Percentiles rank a stretch among this genome's conserved stretches.
Conservation (phyloP, 1,140 invertebrate species). For the Elymnias hypermnestra region DNA sequence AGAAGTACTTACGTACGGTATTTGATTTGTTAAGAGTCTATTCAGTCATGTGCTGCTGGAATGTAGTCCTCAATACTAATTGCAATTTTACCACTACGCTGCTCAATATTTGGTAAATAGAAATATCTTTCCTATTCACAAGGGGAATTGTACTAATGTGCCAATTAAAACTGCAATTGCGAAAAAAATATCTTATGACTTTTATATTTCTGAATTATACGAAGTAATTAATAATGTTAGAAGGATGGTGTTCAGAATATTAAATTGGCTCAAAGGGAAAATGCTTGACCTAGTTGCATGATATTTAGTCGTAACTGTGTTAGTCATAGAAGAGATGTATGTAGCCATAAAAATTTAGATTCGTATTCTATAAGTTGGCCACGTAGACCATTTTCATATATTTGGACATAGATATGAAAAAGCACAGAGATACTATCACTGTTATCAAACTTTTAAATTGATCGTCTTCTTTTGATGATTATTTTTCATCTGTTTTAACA, state of each 20-base stretch:
- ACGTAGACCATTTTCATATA: constrained; percentile 32
- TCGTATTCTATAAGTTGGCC: constrained; percentile 44
- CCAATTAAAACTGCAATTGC: constrained; percentile 39
- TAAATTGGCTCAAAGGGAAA: constrained; percentile 14
- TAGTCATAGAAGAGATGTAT: constrained; percentile 57
- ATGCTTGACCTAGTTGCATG: constrained; percentile 53
- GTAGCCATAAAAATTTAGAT: constrained; percentile 47
- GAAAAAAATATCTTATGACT: constrained; percentile 44
- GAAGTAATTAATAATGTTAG: constrained; percentile 6
- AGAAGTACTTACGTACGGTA: background rate
- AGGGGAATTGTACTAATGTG: constrained; percentile 31
- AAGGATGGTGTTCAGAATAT: constrained; percentile 1
- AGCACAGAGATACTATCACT: constrained; percentile 23
- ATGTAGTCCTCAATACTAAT: background rate
- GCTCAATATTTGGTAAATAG: constrained; percentile 33
- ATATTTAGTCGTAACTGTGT: constrained; percentile 54
- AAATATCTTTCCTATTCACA: constrained; percentile 47
- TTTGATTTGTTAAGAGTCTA: background rate
- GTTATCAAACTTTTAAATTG: background rate
- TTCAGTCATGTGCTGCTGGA: background rate
- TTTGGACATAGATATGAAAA: constrained; percentile 31
- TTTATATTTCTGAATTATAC: constrained; percentile 30
- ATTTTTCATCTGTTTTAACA: background rate
- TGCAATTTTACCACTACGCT: constrained; percentile 17
- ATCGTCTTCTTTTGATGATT: background rate